These are phyloP conservation scores for Ivindomyrus marchei DNA, from an alignment of 2,113 vertebrate species.

Conservation along the genomic window DNA sequence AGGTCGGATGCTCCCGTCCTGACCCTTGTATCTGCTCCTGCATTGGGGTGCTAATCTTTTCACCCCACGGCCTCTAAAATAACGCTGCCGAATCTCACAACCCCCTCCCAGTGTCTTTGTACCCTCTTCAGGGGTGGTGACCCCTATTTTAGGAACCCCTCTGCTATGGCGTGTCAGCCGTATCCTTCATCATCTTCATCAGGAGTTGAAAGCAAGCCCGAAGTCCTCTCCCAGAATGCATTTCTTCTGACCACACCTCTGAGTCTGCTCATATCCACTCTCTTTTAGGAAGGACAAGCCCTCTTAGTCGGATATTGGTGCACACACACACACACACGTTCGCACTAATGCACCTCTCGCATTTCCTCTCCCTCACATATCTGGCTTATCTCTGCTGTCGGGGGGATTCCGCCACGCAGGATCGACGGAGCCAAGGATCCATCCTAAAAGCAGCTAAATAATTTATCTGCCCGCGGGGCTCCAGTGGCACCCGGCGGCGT, in stretches of 20 bases:
- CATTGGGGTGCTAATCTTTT: background rate
- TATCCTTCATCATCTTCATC: background rate
- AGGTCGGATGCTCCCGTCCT: background rate
- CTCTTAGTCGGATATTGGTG: background rate
- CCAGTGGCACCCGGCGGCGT: too few species aligned
- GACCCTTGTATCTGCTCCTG: background rate
- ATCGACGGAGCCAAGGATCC: background rate
- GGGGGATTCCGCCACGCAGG: background rate
- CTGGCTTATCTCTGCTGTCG: background rate
- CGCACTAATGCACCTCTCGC: background rate
- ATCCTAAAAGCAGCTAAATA: constrained; percentile 8
- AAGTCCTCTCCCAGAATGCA: background rate
- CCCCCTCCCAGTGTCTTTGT: background rate
- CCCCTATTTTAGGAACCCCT: background rate
- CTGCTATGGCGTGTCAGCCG: background rate
- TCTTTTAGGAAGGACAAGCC: background rate
- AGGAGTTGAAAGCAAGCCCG: background rate
- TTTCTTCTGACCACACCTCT: background rate
- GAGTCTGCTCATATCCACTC: background rate
- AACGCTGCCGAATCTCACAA: background rate
- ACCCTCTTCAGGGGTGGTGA: background rate
- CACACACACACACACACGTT: background rate
- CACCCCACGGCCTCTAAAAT: background rate
- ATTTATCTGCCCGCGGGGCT: background rate
- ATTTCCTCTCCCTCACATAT: background rate